Percentiles rank a stretch among this genome's conserved stretches.
Evolutionary conservation across 2,888 invertebrate genomes (phyloP).

Genomic region (Thumatha senex): DNA sequence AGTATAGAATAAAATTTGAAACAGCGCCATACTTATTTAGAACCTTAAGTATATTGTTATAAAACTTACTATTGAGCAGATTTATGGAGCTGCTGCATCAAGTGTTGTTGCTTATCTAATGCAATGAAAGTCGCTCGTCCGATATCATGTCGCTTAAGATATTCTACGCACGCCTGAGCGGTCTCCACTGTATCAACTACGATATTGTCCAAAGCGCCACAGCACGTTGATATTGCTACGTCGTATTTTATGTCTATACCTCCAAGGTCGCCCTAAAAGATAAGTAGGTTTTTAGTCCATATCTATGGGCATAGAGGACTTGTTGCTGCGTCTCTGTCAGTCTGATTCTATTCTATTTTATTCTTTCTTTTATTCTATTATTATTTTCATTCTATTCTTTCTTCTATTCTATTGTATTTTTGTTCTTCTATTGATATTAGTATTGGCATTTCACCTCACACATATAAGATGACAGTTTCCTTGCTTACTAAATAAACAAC

Average conservation of each 20-base stretch:
- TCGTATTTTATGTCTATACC: conserved; percentile 97
- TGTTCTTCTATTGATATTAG: too few species aligned
- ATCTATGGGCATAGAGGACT: background rate
- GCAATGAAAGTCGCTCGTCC: conserved; percentile 95
- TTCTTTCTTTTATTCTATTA: too few species aligned
- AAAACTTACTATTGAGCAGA: conserved; percentile 53
- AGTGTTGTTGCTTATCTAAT: conserved; percentile 91
- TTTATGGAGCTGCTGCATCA: conserved; percentile 52
- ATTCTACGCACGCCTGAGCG: conserved; percentile 92
- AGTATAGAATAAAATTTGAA: too few species aligned
- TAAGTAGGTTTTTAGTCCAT: background rate
- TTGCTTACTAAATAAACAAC: too few species aligned
- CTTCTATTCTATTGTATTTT: too few species aligned
- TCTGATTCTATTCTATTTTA: too few species aligned
- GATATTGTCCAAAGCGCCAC: conserved; percentile 94
- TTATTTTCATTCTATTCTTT: too few species aligned
- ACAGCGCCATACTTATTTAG: too few species aligned
- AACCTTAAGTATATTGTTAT: too few species aligned
- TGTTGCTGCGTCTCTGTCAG: too few species aligned
- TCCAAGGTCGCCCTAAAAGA: conserved; percentile 94
- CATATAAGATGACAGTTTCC: too few species aligned
- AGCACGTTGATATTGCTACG: conserved; percentile 97
- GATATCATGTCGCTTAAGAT: conserved; percentile 89
- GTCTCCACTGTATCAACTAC: conserved; percentile 95
- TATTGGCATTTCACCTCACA: too few species aligned